Conservation (phyloP, 2,797 vertebrate species). For the Columba guinea region DNA sequence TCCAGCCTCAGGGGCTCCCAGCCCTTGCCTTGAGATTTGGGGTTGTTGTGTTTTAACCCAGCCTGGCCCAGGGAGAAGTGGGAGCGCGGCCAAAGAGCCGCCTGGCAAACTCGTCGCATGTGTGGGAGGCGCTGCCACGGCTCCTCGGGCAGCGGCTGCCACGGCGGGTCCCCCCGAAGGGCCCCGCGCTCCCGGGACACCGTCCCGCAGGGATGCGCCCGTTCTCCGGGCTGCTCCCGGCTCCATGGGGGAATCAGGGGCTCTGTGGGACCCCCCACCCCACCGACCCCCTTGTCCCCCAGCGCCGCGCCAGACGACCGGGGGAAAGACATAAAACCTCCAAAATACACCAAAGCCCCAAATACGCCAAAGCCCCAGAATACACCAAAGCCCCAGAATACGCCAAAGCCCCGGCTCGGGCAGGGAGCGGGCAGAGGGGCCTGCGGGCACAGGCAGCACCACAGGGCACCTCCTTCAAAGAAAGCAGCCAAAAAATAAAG, state of each 20-base stretch:
- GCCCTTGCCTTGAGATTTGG: background rate
- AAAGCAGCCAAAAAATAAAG: background rate
- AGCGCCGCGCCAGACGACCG: rapidly evolving
- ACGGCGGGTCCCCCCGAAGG: background rate
- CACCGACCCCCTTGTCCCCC: background rate
- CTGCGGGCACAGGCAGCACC: background rate
- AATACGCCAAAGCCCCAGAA: background rate
- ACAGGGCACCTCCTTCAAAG: background rate
- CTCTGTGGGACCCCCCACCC: background rate
- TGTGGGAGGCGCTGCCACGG: background rate
- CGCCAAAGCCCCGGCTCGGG: background rate
- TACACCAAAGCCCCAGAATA: background rate
- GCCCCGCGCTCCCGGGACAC: background rate
- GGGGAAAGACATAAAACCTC: background rate
- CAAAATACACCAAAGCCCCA: background rate
- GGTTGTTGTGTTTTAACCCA: conserved; percentile 46
- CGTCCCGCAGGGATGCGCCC: background rate
- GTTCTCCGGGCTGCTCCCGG: background rate
- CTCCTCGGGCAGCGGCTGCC: background rate
- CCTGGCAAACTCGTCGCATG: background rate
- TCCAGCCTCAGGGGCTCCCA: background rate
- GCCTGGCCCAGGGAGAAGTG: conserved; percentile 9
- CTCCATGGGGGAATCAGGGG: background rate
- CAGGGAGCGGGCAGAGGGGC: background rate
- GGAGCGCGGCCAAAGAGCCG: background rate